These are phyloP conservation scores for Tenthredo amoena DNA, from an alignment of 2,888 invertebrate genomes.

Conservation along the genomic window DNA sequence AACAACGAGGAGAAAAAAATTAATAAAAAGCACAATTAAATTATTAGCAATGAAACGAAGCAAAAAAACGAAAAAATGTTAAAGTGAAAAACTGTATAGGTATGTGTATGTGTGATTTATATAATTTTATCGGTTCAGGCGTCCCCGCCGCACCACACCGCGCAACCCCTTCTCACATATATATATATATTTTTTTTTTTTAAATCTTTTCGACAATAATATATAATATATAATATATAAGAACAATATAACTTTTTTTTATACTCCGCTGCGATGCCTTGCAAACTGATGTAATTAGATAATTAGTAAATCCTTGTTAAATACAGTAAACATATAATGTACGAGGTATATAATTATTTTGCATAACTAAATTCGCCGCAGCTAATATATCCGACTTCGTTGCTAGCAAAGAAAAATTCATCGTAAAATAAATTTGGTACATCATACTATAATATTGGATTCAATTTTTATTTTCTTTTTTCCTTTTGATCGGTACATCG, in stretches of 20 bases:
- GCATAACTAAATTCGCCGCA: too few relatives aligned
- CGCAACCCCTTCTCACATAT: slow-evolving; percentile 23
- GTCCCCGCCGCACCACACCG: slow-evolving; percentile 43
- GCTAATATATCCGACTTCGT: too few relatives aligned
- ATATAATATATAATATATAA: slow-evolving; percentile 35
- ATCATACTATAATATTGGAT: slow-evolving; percentile 4
- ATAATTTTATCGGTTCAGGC: background rate
- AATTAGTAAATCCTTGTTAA: too few relatives aligned
- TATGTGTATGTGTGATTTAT: background rate
- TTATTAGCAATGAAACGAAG: background rate
- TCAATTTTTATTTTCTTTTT: slow-evolving; percentile 26
- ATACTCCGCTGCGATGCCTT: too few relatives aligned
- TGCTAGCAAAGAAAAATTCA: too few relatives aligned
- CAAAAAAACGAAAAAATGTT: background rate
- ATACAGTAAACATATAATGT: too few relatives aligned
- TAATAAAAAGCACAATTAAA: background rate
- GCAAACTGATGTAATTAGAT: too few relatives aligned
- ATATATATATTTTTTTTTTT: slow-evolving; percentile 5
- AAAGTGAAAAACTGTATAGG: background rate
- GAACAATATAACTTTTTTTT: too few relatives aligned
- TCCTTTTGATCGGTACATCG: background rate
- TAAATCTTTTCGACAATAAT: background rate
- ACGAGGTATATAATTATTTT: too few relatives aligned
- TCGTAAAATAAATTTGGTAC: too few relatives aligned
- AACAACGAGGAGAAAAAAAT: background rate